A percentile compares a stretch with the other conserved stretches of the same genome.
Conservation (phyloP, 2,113 vertebrate genomes). For the Pungitius pungitius region DNA sequence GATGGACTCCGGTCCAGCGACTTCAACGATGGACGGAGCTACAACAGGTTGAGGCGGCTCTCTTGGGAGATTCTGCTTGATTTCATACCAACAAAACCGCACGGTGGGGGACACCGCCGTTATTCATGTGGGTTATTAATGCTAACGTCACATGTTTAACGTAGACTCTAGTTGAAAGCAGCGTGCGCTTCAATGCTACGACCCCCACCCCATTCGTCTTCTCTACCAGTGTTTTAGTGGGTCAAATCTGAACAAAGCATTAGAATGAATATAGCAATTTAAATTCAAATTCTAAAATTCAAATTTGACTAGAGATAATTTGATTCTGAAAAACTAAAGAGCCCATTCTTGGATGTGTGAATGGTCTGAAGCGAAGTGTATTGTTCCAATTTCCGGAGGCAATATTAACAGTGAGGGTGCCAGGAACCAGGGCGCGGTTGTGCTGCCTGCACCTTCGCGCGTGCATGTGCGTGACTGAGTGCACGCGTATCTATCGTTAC, state of each 20-base stretch:
- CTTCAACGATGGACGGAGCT: too few species aligned
- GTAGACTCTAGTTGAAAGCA: not conserved
- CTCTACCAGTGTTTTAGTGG: slow-evolving; percentile 35
- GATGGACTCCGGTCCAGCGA: slow-evolving; percentile 3
- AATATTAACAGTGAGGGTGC: slow-evolving; percentile 19
- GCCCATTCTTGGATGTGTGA: not conserved
- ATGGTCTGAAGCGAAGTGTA: not conserved
- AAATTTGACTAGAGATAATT: not conserved
- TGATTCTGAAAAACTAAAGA: not conserved
- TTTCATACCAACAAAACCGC: slow-evolving; percentile 15
- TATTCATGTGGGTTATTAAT: not conserved
- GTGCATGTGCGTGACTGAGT: not conserved
- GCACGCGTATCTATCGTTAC: too few species aligned
- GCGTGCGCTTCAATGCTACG: not conserved
- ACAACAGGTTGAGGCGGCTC: too few species aligned
- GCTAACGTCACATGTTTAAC: not conserved
- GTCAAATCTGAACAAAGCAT: slow-evolving; percentile 33
- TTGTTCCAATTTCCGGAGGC: slow-evolving; percentile 16
- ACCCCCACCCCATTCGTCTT: not conserved
- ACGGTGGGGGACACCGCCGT: slow-evolving; percentile 6
- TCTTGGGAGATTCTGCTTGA: not conserved
- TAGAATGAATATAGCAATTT: slow-evolving; percentile 1
- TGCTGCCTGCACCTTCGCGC: slow-evolving; percentile 55
- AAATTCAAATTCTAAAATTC: not conserved
- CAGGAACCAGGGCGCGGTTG: slow-evolving; percentile 73